phyloP scores from a whole-genome alignment of 2,888 invertebrate species.

The Boloria selene region DNA sequence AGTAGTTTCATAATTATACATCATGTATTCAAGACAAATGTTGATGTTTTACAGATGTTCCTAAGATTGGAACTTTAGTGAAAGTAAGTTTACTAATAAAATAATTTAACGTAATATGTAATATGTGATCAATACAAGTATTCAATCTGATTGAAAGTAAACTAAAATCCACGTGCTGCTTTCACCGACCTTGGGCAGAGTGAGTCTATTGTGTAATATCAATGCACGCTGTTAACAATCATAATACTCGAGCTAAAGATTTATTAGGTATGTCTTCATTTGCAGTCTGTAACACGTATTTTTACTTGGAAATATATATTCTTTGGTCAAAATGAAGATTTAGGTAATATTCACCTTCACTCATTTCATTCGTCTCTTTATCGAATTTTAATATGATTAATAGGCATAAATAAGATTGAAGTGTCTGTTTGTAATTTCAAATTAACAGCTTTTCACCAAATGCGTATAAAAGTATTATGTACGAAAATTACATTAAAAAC shows the following conservation, averaged over 20 bases:
- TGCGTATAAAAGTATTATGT: too few species aligned
- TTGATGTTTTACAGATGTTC: too few species aligned
- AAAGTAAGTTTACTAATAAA: neutral
- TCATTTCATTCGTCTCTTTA: neutral
- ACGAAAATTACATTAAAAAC: too few species aligned
- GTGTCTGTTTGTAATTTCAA: too few species aligned
- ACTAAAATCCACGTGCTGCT: conserved; percentile 27
- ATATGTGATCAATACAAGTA: conserved; percentile 13
- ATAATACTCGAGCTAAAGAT: conserved; percentile 18
- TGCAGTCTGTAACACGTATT: conserved; percentile 3
- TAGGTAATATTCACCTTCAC: neutral
- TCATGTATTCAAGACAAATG: too few species aligned
- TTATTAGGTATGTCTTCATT: conserved; percentile 23
- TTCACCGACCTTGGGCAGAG: conserved; percentile 31
- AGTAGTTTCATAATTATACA: too few species aligned
- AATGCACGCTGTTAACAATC: conserved; percentile 22
- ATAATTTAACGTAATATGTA: neutral
- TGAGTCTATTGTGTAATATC: conserved; percentile 31
- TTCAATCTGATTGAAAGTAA: conserved; percentile 24
- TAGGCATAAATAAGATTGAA: too few species aligned
- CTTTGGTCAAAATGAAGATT: neutral
- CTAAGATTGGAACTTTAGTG: neutral
- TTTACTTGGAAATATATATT: neutral
- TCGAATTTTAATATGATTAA: neutral
- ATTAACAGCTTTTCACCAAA: too few species aligned